phyloP scores from a whole-genome alignment of 2,113 vertebrate genomes.

The Cervus canadensis region DNA sequence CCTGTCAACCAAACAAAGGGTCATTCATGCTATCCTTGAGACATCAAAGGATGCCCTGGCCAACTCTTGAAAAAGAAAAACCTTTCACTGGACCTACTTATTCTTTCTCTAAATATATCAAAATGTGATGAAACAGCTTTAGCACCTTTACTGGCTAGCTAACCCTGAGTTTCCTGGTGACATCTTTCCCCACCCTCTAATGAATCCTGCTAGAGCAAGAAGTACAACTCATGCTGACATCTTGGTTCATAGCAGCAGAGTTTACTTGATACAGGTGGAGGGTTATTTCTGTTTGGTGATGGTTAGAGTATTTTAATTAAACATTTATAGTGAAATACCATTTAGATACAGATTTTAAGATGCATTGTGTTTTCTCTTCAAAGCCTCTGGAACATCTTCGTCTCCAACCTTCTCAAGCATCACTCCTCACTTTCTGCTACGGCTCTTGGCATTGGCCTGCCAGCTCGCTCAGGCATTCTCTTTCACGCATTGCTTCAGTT shows the following conservation, averaged over 20 bases:
- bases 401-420: not conserved
- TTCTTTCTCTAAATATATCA: not conserved
- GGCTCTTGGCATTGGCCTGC: not conserved
- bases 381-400: not conserved
- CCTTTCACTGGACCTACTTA: not conserved
- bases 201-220: not conserved
- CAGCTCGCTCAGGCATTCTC: not conserved
- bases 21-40: not conserved
- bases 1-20: not conserved
- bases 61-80: not conserved
- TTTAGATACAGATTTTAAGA: not conserved
- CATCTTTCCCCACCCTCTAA: rapidly evolving
- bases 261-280: not conserved
- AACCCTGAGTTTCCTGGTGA: not conserved
- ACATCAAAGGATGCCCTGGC: not conserved
- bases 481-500: not conserved
- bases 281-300: not conserved
- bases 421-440: not conserved
- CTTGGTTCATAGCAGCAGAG: not conserved
- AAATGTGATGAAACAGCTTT: not conserved
- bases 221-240: not conserved
- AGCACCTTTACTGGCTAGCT: not conserved
- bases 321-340: not conserved
- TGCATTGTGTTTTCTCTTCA: not conserved
- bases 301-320: not conserved